These are phyloP conservation scores for Amiota communis DNA, from an alignment of 2,888 invertebrate species.

Conservation along the genomic window DNA sequence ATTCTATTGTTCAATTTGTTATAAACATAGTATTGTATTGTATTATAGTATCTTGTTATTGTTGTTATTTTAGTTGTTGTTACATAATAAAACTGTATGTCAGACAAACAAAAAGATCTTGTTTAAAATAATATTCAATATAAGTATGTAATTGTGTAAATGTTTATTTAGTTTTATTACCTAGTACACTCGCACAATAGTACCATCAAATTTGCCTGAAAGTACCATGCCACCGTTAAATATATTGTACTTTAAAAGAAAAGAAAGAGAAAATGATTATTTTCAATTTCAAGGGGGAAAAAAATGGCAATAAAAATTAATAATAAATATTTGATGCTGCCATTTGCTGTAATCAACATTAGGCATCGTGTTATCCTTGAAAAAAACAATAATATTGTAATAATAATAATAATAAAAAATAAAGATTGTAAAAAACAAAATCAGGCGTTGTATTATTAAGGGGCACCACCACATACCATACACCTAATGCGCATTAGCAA, in stretches of 20 bases:
- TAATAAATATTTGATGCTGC: not conserved
- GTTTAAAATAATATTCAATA: not conserved
- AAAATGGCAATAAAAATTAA: not conserved
- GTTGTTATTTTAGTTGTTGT: not conserved
- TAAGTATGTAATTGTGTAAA: too few relatives aligned
- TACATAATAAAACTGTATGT: not conserved
- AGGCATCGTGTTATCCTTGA: not conserved
- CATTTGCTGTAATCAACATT: constrained; percentile 4
- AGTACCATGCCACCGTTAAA: too few relatives aligned
- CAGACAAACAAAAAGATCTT: not conserved
- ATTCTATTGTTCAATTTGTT: too few relatives aligned
- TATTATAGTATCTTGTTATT: not conserved
- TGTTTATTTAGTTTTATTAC: too few relatives aligned
- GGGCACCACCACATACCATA: not conserved
- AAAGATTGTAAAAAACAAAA: not conserved
- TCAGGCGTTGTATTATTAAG: not conserved
- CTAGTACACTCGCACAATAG: too few relatives aligned
- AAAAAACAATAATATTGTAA: not conserved
- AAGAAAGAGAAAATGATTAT: too few relatives aligned
- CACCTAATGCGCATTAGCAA: constrained; percentile 53
- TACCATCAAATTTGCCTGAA: too few relatives aligned
- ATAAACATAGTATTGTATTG: too few relatives aligned
- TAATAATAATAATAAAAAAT: not conserved
- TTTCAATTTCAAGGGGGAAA: not conserved
- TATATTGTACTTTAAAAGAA: too few relatives aligned